Evolutionary conservation across 2,113 vertebrate genomes (phyloP), one percentile per base, ranked within the genome.

Genomic region (Pimephales promelas): DNA sequence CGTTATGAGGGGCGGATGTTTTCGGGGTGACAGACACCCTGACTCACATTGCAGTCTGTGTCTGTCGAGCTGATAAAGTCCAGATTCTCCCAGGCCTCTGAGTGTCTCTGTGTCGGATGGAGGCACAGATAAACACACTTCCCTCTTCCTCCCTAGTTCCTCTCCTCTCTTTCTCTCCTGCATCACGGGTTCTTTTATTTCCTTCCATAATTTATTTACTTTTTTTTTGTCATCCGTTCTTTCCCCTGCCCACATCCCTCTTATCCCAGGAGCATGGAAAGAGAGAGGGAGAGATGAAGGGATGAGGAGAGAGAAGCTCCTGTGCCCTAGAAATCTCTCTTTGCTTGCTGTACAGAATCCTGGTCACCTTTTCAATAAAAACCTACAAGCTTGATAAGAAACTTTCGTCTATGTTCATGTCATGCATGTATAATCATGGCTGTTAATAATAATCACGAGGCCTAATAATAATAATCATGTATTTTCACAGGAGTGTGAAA

Each of bases 331-430:
- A 88, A 90, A 90, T 84, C 86, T 87, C 90, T 88, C 90, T 89
- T 86, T 88, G 85, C 90, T 87, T 91, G 89, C 90, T 94, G 92
- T 94, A 94, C 93, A 92, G 91, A 93, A 90, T 92, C 90, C 91
- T 93, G 92, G 90, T 90, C 91, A 92, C 90, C 90, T 93, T 94
- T 94, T 93, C 92, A 95, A 94, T 95, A 94, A 94, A 94, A 92
- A 88, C 79, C 76, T 89, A 92, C 91, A 91, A 90, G 45, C 64
- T 92, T 92, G 86, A 92, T 89, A 84, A 24, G 16, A 83, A 66
- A 45, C n/a, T 10, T 47, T 18, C 36, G 26, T 62, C 49, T 61
- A 36, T 61, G 1, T 71, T 81, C 6, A 54, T 20, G 52, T 70
- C 8, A 14, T 52, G 71, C 31, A 52, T 64, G 28, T 36, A 22